Percentiles rank a stretch among this genome's conserved stretches.
These are phyloP conservation scores for Sapayoa aenigma DNA, from an alignment of 2,113 vertebrate species.

Conservation along the genomic window DNA sequence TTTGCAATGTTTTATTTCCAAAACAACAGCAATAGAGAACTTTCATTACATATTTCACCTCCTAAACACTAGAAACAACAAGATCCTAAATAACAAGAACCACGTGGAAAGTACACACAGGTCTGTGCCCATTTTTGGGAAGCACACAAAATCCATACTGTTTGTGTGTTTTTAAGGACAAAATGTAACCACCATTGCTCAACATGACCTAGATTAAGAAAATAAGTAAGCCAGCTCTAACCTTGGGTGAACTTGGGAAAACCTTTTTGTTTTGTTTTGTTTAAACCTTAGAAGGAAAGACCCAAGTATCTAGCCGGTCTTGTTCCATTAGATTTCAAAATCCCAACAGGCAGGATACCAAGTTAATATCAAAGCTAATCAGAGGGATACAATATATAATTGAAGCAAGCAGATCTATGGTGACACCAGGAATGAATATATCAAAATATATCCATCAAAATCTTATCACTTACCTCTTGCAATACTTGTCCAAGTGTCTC, in stretches of 20 bases:
- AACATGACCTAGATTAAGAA: neutral
- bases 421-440: neutral
- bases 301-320: neutral
- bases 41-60: neutral
- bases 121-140: neutral
- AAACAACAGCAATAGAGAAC: neutral
- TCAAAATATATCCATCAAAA: neutral
- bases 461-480: slow-evolving; percentile 74
- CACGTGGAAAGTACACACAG: neutral
- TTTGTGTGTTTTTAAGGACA: neutral
- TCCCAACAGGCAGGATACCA: accelerated
- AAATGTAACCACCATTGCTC: neutral
- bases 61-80: neutral
- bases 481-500: slow-evolving; percentile 82
- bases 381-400: neutral
- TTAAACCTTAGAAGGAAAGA: neutral
- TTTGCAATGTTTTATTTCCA: neutral
- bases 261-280: neutral
- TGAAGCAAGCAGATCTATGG: neutral
- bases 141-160: neutral
- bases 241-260: neutral
- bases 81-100: neutral
- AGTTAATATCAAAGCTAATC: neutral
- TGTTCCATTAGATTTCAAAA: neutral
- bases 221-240: neutral